Percentiles rank a stretch among this genome's conserved stretches.
Evolutionary conservation across 2,888 invertebrate genomes (phyloP).

Genomic region (Torymus tubicola): DNA sequence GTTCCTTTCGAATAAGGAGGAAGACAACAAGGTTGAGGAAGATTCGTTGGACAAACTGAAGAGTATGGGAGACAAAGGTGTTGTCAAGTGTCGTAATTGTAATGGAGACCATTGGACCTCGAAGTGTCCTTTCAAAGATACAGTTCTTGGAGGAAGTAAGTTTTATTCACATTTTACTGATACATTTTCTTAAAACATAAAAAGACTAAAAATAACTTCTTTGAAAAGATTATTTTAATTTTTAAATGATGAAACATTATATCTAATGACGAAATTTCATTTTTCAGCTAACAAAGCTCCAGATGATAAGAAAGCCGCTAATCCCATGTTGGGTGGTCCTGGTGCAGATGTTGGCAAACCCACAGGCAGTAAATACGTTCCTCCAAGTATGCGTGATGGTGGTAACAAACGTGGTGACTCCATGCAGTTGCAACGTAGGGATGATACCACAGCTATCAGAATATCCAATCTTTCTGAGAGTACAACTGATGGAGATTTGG

Average conservation of each 20-base stretch:
- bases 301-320: slow-evolving; percentile 74
- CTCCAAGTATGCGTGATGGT: slow-evolving; percentile 92
- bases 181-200: too few species aligned
- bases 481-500: slow-evolving; percentile 95
- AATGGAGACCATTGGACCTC: slow-evolving; percentile 99
- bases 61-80: slow-evolving; percentile 81
- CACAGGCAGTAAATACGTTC: slow-evolving; percentile 87
- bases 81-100: slow-evolving; percentile 92
- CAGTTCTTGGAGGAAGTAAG: slow-evolving; percentile 79
- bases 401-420: slow-evolving; percentile 85
- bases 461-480: slow-evolving; percentile 98
- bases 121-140: slow-evolving; percentile 98
- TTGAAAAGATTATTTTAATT: too few species aligned
- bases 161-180: slow-evolving; percentile 11
- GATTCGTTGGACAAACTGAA: slow-evolving; percentile 90
- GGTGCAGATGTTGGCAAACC: slow-evolving; percentile 69
- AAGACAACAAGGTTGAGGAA: slow-evolving; percentile 91
- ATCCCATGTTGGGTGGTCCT: slow-evolving; percentile 64
- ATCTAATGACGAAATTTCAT: too few species aligned
- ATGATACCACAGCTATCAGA: slow-evolving; percentile 94
- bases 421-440: slow-evolving; percentile 82
- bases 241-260: too few species aligned
- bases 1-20: slow-evolving; percentile 91
- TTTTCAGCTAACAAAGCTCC: slow-evolving; percentile 58
- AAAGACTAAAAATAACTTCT: too few species aligned